phyloP scores from a whole-genome alignment of 2,113 vertebrate species.

The Catharus fuscescens region DNA sequence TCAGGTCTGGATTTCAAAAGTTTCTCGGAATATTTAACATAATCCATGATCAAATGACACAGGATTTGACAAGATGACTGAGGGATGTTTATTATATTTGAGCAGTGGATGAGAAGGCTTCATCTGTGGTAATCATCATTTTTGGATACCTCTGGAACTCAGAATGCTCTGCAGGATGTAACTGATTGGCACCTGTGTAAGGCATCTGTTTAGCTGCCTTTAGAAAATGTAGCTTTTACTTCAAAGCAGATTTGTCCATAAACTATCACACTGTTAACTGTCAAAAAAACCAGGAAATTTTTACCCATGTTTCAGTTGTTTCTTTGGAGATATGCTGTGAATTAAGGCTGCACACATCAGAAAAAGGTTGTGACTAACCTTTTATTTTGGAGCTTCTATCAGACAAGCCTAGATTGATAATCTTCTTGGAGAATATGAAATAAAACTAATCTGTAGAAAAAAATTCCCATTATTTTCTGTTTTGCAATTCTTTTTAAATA shows the following conservation, averaged over 20 bases:
- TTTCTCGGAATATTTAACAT: neutral
- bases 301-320: neutral
- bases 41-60: neutral
- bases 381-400: neutral
- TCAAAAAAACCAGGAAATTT: neutral
- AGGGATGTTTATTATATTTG: neutral
- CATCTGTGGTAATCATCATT: neutral
- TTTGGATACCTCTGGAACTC: neutral
- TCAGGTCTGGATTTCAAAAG: neutral
- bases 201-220: neutral
- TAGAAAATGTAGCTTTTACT: neutral
- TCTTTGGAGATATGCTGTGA: neutral
- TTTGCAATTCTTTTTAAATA: neutral
- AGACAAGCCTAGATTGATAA: neutral
- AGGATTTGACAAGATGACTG: neutral
- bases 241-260: neutral
- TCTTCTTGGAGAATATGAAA: neutral
- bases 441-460: neutral
- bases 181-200: neutral
- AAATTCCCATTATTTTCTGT: neutral
- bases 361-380: neutral
- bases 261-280: neutral
- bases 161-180: neutral
- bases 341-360: neutral
- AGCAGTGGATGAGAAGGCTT: neutral